A percentile compares a stretch with the other conserved stretches of the same genome.
Conservation (phyloP, 2,888 invertebrate genomes). For the Monoplex corrugatus region DNA sequence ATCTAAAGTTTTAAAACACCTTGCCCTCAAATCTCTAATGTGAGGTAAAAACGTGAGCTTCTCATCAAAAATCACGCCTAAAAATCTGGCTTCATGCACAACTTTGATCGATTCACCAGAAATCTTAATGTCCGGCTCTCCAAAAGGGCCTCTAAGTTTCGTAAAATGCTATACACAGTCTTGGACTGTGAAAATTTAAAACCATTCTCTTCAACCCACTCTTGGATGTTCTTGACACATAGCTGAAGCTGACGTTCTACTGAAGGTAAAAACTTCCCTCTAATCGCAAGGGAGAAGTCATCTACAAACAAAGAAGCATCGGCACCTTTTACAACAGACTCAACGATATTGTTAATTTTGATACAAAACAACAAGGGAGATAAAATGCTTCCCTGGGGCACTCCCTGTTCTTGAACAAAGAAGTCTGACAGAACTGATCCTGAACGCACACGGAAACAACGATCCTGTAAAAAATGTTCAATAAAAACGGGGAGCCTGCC, state of each 20-base stretch:
- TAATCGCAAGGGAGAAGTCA: neutral
- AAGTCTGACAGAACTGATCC: neutral
- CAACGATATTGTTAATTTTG: neutral
- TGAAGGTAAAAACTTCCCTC: neutral
- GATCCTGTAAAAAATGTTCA: neutral
- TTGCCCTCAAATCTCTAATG: neutral
- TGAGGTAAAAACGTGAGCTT: neutral
- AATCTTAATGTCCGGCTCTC: neutral
- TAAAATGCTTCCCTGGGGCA: neutral
- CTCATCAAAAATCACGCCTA: neutral
- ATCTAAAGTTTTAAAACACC: neutral
- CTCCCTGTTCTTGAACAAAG: neutral
- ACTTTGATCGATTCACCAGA: neutral
- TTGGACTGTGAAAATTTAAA: neutral
- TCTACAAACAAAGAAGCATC: constrained; percentile 7
- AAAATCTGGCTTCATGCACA: neutral
- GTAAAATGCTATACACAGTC: neutral
- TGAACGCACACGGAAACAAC: neutral
- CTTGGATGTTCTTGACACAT: neutral
- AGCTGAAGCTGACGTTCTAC: neutral
- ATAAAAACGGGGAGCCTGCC: neutral
- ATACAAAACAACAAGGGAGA: neutral
- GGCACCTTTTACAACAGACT: neutral
- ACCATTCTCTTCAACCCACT: neutral
- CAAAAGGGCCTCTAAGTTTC: neutral